Percentiles rank a stretch among this genome's conserved stretches.
Evolutionary conservation across 2,113 vertebrate genomes (phyloP).

Genomic region (Labrus mixtus): DNA sequence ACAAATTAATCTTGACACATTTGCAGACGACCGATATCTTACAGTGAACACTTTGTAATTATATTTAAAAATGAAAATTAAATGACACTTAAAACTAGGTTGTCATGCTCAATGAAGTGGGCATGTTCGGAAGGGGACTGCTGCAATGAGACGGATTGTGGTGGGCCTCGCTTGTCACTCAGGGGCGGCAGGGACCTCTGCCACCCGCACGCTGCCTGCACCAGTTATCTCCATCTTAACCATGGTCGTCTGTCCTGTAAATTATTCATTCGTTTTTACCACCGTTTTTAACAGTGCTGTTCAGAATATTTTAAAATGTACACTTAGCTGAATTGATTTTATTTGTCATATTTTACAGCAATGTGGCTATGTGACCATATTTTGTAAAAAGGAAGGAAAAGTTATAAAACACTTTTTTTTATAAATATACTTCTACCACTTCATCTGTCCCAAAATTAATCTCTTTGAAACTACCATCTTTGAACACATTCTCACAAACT

Average conservation of each 20-base stretch:
- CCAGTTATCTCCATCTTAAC: constrained; percentile 55
- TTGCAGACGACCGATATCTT: constrained; percentile 99
- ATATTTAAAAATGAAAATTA: constrained; percentile 99
- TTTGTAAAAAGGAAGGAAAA: not conserved
- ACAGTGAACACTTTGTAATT: constrained; percentile 99
- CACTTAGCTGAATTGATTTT: constrained; percentile 3
- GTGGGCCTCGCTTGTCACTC: constrained; percentile 49
- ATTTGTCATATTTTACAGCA: not conserved
- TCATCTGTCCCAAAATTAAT: too few relatives aligned
- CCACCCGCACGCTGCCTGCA: constrained; percentile 30
- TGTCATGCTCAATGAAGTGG: constrained; percentile 98
- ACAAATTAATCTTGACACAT: constrained; percentile 99
- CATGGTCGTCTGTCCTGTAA: constrained; percentile 50
- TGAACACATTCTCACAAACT: too few relatives aligned
- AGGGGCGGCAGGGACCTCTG: constrained; percentile 49
- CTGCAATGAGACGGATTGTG: constrained; percentile 56
- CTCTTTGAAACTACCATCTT: too few relatives aligned
- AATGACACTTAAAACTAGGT: constrained; percentile 99
- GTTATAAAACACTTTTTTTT: too few relatives aligned
- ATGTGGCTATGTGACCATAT: not conserved
- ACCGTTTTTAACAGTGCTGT: constrained; percentile 8
- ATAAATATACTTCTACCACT: too few relatives aligned
- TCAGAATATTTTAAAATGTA: constrained; percentile 20
- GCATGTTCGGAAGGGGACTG: constrained; percentile 59
- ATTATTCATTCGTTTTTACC: constrained; percentile 48